Conservation (phyloP, 2,113 vertebrate species). For the Capreolus pygargus region DNA sequence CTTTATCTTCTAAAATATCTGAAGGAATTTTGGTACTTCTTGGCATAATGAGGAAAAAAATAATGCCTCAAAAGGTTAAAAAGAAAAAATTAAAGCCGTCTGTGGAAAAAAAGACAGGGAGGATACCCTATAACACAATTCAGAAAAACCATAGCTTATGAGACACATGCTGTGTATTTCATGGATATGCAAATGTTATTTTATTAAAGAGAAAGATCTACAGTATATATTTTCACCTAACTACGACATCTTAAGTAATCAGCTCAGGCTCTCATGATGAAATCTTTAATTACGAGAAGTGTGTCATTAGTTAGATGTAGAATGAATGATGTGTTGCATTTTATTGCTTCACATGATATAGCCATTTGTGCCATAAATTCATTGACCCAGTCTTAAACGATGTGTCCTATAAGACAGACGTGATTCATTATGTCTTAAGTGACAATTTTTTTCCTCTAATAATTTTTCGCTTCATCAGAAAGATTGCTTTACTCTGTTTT, state of each 20-base stretch:
- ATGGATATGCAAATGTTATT: conserved; percentile 77
- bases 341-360: conserved; percentile 80
- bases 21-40: conserved; percentile 15
- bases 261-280: conserved; percentile 75
- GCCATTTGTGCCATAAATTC: conserved; percentile 84
- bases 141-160: conserved; percentile 41
- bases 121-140: not conserved
- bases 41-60: not conserved
- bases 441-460: conserved; percentile 76
- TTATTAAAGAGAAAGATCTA: conserved; percentile 75
- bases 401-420: conserved; percentile 77
- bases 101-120: conserved; percentile 18
- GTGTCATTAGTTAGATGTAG: conserved; percentile 76
- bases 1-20: conserved; percentile 51
- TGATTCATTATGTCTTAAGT: conserved; percentile 85
- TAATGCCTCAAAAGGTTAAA: conserved; percentile 27
- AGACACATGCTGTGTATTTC: conserved; percentile 55
- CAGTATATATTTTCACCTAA: conserved; percentile 65
- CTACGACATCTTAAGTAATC: conserved; percentile 80
- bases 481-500: conserved; percentile 70
- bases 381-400: conserved; percentile 84
- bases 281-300: conserved; percentile 82
- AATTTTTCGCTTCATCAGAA: conserved; percentile 70
- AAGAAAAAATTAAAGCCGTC: conserved; percentile 23
- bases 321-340: conserved; percentile 79